Conservation (phyloP, 2,113 vertebrate genomes). For the Cololabis saira region DNA sequence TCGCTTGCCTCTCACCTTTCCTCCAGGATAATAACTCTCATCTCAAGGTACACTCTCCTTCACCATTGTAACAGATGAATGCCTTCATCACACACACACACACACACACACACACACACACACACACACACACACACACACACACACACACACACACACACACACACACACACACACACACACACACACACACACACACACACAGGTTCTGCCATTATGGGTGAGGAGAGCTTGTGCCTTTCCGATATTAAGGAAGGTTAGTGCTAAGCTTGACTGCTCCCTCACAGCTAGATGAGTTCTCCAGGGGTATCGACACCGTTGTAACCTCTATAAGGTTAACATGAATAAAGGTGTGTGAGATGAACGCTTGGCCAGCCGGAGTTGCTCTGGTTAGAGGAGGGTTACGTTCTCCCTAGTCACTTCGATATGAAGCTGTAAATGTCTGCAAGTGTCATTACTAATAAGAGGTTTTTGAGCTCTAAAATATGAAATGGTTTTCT, state of each 20-base stretch:
- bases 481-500: background rate
- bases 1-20: constrained; percentile 11
- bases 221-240: constrained; percentile 2
- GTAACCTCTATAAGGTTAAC: constrained; percentile 15
- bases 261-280: constrained; percentile 18
- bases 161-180: constrained; percentile 5
- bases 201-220: constrained; percentile 5
- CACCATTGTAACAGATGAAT: constrained; percentile 27
- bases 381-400: constrained; percentile 12
- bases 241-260: constrained; percentile 8
- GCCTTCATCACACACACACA: constrained; percentile 15
- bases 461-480: constrained; percentile 1
- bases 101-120: constrained; percentile 7
- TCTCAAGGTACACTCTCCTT: constrained; percentile 16
- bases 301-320: background rate
- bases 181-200: constrained; percentile 11
- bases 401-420: constrained; percentile 10
- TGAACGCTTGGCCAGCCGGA: constrained; percentile 32
- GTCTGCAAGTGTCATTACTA: background rate
- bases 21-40: constrained; percentile 1
- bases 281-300: constrained; percentile 2
- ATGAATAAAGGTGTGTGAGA: constrained; percentile 22
- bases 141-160: constrained; percentile 15
- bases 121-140: constrained; percentile 6
- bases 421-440: constrained; percentile 16